Evolutionary conservation across 2,797 vertebrate species (phyloP), one percentile per base, ranked within the genome.

Genomic region (Enteromius radiatus): DNA sequence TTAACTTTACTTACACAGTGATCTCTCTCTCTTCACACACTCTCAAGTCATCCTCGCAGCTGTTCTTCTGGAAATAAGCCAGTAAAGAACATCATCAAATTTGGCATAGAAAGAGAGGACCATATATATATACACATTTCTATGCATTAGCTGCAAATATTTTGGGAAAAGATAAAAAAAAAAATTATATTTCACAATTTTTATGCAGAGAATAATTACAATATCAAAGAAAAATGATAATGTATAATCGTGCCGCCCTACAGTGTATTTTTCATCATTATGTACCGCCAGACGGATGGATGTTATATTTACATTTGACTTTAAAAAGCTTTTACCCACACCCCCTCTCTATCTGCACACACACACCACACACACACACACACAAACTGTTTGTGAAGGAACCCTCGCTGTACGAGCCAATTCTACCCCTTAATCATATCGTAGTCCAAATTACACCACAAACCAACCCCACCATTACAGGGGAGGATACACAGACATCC

Each of bases 401-500:
- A 65, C 33, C 33, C 61, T 59, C 52, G 68, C 74, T 61, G 83
- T 81, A 68, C 61, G 6, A 21, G 76, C 77, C 84, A 59, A 14
- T 52, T 80, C 79, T 76, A 85, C 65, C 83, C 81, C 80, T 85
- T 78, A 83, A 88, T 87, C 84, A 86, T 82, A 71, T 75, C 64
- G 65, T 86, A 54, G 77, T 41, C 84, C 74, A 83, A 83, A 85
- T 88, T 79, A 86, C 78, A 74, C 81, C 79, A 76, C 81, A 83
- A 56, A 82, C 67, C 81, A 84, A 86, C 82, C 86, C 64, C 78
- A 26, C 71, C 65, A 88, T 88, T 87, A 88, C 83, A 85, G 75
- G 71, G 81, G 76, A 83, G 68, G 75, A 63, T 61, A 79, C 49
- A 59, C 76, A 78, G 77, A 78, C 69, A n/a, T 78, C 74, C 61